Evolutionary conservation across 2,888 invertebrate species (phyloP).

Genomic region (Mystacides longicornis): DNA sequence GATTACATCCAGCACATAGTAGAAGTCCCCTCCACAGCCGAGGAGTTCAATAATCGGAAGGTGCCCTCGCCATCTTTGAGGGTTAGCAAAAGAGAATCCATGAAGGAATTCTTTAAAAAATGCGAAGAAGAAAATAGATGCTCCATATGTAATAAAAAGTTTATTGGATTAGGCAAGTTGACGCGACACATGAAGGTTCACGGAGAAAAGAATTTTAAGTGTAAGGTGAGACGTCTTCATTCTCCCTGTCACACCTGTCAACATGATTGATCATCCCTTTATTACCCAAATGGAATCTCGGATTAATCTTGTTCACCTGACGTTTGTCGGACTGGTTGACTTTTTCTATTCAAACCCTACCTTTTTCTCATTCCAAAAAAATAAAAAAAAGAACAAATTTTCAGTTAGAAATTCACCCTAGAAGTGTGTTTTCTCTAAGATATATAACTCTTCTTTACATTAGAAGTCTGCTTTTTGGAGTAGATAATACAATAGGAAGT

Average conservation of each 20-base stretch:
- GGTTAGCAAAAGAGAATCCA: conserved; percentile 10
- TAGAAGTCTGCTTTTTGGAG: too few species aligned
- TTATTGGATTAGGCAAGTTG: conserved; percentile 35
- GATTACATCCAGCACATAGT: background rate
- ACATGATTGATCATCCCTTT: background rate
- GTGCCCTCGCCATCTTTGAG: conserved; percentile 4
- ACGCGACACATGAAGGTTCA: conserved; percentile 40
- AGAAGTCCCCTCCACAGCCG: background rate
- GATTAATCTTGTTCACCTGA: too few species aligned
- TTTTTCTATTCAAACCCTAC: too few species aligned
- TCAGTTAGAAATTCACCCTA: too few species aligned
- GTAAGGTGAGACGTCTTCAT: conserved; percentile 28
- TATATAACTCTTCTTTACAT: too few species aligned
- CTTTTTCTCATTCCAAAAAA: too few species aligned
- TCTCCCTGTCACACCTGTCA: too few species aligned
- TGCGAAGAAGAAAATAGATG: conserved; percentile 16
- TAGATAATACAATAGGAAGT: too few species aligned
- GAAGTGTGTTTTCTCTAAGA: too few species aligned
- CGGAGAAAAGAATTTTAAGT: conserved; percentile 38
- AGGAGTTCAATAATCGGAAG: conserved; percentile 10
- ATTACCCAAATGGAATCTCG: too few species aligned
- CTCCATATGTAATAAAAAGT: conserved; percentile 28
- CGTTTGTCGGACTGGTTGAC: too few species aligned
- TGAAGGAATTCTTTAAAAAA: conserved; percentile 12
- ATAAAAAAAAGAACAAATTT: too few species aligned